Percentiles rank a stretch among this genome's conserved stretches.
Evolutionary conservation across 2,888 invertebrate species (phyloP).

Genomic region (Zaprionus bogoriensis): DNA sequence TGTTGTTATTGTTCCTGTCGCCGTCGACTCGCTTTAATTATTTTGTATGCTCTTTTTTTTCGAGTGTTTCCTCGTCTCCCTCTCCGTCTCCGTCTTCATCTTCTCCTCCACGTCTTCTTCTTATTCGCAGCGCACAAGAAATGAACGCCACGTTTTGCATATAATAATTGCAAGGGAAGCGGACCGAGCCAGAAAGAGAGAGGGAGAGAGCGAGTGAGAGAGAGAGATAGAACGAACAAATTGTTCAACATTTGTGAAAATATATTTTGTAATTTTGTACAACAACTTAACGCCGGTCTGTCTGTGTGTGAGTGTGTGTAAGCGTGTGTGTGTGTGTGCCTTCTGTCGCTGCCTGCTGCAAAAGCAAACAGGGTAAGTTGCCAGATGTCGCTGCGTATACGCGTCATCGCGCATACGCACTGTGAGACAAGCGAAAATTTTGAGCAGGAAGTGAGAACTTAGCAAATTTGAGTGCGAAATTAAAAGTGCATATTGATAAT

Average conservation of each 20-base stretch:
- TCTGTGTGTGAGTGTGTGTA: constrained; percentile 15
- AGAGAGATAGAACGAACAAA: constrained; percentile 7
- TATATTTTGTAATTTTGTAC: constrained; percentile 15
- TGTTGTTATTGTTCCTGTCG: background rate
- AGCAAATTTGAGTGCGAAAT: background rate
- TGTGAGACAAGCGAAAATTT: background rate
- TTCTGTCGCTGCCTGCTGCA: constrained; percentile 67
- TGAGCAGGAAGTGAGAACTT: background rate
- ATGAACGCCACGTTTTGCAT: constrained; percentile 62
- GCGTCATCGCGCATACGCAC: constrained; percentile 27
- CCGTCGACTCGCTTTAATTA: constrained; percentile 18
- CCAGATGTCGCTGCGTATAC: constrained; percentile 46
- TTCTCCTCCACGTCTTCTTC: background rate
- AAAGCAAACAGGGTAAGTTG: constrained; percentile 67
- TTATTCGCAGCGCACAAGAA: constrained; percentile 42
- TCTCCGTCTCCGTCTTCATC: constrained; percentile 3
- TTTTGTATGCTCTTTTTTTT: constrained; percentile 35
- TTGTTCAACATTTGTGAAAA: constrained; percentile 34
- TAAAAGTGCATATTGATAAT: background rate
- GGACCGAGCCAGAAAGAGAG: constrained; percentile 20
- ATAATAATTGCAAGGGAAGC: no score
- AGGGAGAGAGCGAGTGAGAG: constrained; percentile 6
- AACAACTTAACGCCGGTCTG: background rate
- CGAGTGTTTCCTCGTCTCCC: constrained; percentile 14
- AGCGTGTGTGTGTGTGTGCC: background rate